Percentiles rank a stretch among this genome's conserved stretches.
These are phyloP conservation scores for Eledone cirrhosa DNA, from an alignment of 2,888 invertebrate genomes.

Conservation along the genomic window DNA sequence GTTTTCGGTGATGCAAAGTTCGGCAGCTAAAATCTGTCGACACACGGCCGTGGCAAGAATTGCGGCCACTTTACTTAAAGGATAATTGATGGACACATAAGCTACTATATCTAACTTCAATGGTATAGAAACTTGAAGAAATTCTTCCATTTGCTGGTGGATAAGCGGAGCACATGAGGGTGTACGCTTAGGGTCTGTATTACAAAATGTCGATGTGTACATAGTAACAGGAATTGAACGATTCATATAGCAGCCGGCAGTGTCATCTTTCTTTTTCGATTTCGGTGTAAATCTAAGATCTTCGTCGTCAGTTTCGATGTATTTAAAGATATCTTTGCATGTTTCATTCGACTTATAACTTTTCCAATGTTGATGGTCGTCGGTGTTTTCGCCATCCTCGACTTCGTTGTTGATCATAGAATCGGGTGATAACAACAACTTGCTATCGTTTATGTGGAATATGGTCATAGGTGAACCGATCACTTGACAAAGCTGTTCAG, in stretches of 20 bases:
- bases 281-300: not conserved
- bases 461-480: not conserved
- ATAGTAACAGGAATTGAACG: not conserved
- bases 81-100: not conserved
- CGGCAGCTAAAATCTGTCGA: not conserved
- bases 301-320: not conserved
- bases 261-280: not conserved
- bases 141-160: constrained; percentile 3
- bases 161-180: constrained; percentile 16
- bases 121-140: constrained; percentile 12
- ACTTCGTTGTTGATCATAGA: not conserved
- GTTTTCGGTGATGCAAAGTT: constrained; percentile 7
- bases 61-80: not conserved
- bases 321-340: not conserved
- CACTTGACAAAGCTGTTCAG: constrained; percentile 9
- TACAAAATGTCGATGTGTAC: not conserved
- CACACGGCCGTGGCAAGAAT: not conserved
- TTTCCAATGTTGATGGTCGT: constrained; percentile 3
- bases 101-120: not conserved
- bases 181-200: constrained; percentile 7
- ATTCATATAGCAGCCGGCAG: not conserved
- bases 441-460: not conserved
- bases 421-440: not conserved
- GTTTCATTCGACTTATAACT: not conserved
- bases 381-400: not conserved